Conservation (phyloP, 2,113 vertebrate species). For the Ptychochromis oligacanthus region DNA sequence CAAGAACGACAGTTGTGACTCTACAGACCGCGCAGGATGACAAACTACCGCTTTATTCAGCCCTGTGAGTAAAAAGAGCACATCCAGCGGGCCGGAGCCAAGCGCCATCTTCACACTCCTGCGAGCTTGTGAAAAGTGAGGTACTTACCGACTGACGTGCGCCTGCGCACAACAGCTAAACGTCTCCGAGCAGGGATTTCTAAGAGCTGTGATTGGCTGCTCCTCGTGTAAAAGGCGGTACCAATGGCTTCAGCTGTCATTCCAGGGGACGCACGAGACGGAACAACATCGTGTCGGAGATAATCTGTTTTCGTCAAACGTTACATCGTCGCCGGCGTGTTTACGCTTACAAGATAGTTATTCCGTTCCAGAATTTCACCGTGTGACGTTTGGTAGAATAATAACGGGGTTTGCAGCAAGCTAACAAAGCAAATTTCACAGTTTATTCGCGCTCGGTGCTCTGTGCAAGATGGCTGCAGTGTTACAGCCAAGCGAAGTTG, state of each 20-base stretch:
- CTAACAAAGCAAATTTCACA: constrained; percentile 2
- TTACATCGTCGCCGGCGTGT: not conserved
- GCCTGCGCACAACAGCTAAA: constrained; percentile 62
- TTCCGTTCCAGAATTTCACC: not conserved
- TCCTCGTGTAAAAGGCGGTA: constrained; percentile 74
- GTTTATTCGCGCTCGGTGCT: constrained; percentile 1
- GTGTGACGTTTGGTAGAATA: not conserved
- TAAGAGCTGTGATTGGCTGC: constrained; percentile 77
- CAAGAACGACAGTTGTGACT: constrained; percentile 86
- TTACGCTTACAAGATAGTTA: not conserved
- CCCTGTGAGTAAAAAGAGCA: constrained; percentile 91
- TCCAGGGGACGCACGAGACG: constrained; percentile 49
- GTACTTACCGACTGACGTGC: constrained; percentile 70
- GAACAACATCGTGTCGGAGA: constrained; percentile 38
- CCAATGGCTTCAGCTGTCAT: constrained; percentile 85
- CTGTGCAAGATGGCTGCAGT: constrained; percentile 77
- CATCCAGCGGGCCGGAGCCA: constrained; percentile 87
- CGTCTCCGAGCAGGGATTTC: constrained; percentile 52
- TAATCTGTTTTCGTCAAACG: constrained; percentile 28
- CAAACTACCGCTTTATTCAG: constrained; percentile 95
- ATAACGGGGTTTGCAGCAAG: constrained; percentile 45
- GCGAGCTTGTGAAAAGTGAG: constrained; percentile 73
- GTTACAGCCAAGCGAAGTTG: constrained; percentile 55
- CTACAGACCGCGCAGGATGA: constrained; percentile 87
- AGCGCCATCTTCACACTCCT: constrained; percentile 95